Conservation (phyloP, 2,113 vertebrate species). For the Anthoscopus minutus region DNA sequence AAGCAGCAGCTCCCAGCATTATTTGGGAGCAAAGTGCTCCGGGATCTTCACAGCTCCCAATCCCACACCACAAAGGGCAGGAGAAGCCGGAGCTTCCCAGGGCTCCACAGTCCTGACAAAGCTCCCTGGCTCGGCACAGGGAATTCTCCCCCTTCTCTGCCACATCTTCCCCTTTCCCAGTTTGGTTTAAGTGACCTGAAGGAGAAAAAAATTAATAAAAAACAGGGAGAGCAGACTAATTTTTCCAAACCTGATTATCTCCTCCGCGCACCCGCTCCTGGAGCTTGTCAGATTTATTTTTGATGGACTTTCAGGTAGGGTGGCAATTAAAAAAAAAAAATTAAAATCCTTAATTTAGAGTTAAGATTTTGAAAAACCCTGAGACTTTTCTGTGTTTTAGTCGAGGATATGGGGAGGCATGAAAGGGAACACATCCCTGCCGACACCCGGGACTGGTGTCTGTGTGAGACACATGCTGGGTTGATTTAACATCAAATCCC, state of each 20-base stretch:
- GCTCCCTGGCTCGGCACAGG: background rate
- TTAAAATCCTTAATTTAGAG: background rate
- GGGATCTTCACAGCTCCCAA: background rate
- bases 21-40: background rate
- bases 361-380: background rate
- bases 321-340: background rate
- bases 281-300: background rate
- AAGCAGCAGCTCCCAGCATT: background rate
- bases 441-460: background rate
- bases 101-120: background rate
- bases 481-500: constrained; percentile 32
- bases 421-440: background rate
- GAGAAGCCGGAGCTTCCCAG: background rate
- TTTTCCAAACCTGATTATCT: background rate
- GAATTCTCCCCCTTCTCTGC: background rate
- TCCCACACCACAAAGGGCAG: constrained; percentile 2
- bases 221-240: fast-evolving
- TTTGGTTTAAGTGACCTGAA: background rate
- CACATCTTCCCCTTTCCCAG: background rate
- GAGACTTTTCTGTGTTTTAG: background rate
- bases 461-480: background rate
- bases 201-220: background rate
- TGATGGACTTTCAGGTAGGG: background rate
- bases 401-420: fast-evolving
- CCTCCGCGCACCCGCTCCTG: background rate